Percentiles rank a stretch among this genome's conserved stretches.
phyloP scores from a whole-genome alignment of 2,888 invertebrate genomes.

The Scrobipalpa atriplicella region DNA sequence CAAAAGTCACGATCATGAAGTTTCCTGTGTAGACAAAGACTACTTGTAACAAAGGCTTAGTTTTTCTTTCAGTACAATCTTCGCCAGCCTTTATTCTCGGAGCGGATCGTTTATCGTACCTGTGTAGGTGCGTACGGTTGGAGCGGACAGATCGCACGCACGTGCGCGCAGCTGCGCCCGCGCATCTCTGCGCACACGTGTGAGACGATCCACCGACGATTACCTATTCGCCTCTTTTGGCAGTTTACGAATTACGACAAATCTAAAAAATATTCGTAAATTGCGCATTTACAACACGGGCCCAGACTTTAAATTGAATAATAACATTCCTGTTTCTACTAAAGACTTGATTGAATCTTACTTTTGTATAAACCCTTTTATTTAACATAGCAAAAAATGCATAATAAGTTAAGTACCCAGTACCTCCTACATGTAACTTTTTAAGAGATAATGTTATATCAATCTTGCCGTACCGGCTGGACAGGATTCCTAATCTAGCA shows the following conservation, averaged over 20 bases:
- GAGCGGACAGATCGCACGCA: constrained; percentile 49
- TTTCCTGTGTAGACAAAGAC: neutral
- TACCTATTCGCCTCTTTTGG: neutral
- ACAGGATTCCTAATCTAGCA: constrained; percentile 12
- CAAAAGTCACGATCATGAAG: neutral
- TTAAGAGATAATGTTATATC: neutral
- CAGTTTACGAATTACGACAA: constrained; percentile 12
- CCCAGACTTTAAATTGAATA: too few relatives aligned
- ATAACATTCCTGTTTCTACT: too few relatives aligned
- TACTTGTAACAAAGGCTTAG: neutral
- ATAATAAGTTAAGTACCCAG: neutral
- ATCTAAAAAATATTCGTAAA: neutral
- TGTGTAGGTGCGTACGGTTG: constrained; percentile 35
- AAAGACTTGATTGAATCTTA: neutral
- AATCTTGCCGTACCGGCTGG: neutral
- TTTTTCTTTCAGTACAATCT: neutral
- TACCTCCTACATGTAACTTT: neutral
- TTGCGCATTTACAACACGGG: neutral
- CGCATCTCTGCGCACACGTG: constrained; percentile 56
- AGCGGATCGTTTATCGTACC: constrained; percentile 22
- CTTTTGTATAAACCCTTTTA: neutral
- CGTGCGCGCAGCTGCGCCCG: constrained; percentile 70
- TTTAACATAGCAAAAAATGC: neutral
- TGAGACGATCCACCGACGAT: constrained; percentile 35
- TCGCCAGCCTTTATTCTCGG: constrained; percentile 12